Evolutionary conservation across 2,888 invertebrate species (phyloP).

Genomic region (Oligia fasciuncula): DNA sequence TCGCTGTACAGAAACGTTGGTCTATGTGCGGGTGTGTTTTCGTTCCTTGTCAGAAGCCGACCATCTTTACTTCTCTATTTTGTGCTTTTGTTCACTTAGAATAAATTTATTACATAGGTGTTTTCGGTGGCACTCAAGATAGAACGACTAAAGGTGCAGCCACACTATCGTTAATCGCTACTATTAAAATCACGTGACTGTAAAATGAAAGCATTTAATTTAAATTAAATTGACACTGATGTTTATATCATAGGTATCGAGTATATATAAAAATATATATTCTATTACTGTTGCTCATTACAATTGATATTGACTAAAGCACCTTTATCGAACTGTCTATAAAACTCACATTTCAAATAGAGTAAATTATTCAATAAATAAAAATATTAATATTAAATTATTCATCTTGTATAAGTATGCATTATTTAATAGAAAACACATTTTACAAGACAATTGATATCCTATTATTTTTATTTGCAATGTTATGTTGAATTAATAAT

Average conservation of each 20-base stretch:
- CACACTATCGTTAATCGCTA: conserved; percentile 29
- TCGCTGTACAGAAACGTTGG: background rate
- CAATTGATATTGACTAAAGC: conserved; percentile 50
- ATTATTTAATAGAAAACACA: conserved; percentile 61
- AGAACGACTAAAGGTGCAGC: conserved; percentile 54
- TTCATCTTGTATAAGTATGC: conserved; percentile 62
- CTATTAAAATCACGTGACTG: conserved; percentile 33
- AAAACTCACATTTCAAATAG: conserved; percentile 61
- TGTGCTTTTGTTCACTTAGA: conserved; percentile 61
- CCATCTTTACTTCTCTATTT: conserved; percentile 9
- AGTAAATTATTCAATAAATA: conserved; percentile 57
- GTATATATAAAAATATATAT: no score
- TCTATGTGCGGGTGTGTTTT: background rate
- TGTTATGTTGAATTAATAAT: conserved; percentile 45
- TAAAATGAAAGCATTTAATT: conserved; percentile 18
- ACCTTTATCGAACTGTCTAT: conserved; percentile 62
- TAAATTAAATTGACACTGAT: conserved; percentile 42
- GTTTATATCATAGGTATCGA: conserved; percentile 38
- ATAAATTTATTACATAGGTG: conserved; percentile 60
- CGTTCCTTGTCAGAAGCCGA: background rate
- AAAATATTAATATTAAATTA: conserved; percentile 57
- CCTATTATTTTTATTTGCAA: conserved; percentile 60
- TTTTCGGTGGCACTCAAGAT: conserved; percentile 57
- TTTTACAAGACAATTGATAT: conserved; percentile 70
- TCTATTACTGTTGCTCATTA: conserved; percentile 42